Evolutionary conservation across 2,113 vertebrate species (phyloP).

Genomic region (Todiramphus chloris): DNA sequence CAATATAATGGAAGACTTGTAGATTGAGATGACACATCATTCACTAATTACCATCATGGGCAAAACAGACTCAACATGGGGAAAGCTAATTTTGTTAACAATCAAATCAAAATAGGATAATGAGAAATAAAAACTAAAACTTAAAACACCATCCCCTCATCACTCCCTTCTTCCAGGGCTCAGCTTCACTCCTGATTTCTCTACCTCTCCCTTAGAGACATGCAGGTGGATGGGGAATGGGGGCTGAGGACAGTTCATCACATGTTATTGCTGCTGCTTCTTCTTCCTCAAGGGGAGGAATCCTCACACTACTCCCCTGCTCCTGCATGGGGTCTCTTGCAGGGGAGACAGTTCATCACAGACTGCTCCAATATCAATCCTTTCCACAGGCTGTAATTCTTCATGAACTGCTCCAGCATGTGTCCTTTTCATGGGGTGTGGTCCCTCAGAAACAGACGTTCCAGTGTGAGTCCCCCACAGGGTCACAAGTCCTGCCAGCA

Average conservation of each 20-base stretch:
- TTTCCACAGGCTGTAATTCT: neutral
- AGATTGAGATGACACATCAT: neutral
- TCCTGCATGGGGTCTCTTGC: neutral
- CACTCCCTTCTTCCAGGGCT: accelerated
- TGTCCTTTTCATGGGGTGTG: neutral
- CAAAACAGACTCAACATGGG: neutral
- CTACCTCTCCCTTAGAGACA: neutral
- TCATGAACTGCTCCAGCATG: neutral
- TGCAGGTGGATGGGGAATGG: neutral
- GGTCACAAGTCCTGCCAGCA: neutral
- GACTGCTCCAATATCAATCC: accelerated
- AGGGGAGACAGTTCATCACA: neutral
- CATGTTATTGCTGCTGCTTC: no score
- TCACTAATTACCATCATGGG: neutral
- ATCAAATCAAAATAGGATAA: neutral
- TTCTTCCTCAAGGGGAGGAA: neutral
- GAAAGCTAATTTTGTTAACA: neutral
- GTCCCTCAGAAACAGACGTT: neutral
- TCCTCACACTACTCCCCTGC: neutral
- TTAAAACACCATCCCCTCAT: accelerated
- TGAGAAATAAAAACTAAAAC: neutral
- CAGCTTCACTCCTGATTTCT: neutral
- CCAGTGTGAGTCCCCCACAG: accelerated
- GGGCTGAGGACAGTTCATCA: neutral
- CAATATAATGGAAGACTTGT: neutral